A percentile compares a stretch with the other conserved stretches of the same genome.
phyloP scores from a whole-genome alignment of 1,140 invertebrate species.

The Nymphalis io region DNA sequence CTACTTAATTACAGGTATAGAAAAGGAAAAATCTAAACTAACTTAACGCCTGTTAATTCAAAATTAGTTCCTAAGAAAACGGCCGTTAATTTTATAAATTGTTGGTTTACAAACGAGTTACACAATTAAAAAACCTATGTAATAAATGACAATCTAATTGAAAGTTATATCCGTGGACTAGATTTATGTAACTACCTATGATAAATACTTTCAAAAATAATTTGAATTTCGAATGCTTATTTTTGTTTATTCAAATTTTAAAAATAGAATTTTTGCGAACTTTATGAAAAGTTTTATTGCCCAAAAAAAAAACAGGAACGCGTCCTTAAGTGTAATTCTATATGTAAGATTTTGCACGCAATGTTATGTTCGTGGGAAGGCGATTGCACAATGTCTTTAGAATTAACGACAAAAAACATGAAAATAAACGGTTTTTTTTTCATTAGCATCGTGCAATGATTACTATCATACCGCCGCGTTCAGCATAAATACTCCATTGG shows the following conservation, averaged over 20 bases:
- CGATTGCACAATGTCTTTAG: conserved; percentile 26
- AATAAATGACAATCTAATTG: conserved; percentile 13
- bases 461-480: conserved; percentile 17
- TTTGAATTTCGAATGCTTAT: too few relatives aligned
- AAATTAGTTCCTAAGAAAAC: too few relatives aligned
- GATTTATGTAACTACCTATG: conserved; percentile 16
- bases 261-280: not conserved
- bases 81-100: not conserved
- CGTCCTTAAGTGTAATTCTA: not conserved
- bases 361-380: conserved; percentile 33
- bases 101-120: not conserved
- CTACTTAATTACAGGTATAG: too few relatives aligned
- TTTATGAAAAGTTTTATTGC: not conserved
- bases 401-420: conserved; percentile 27
- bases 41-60: too few relatives aligned
- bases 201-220: conserved; percentile 9
- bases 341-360: conserved; percentile 22
- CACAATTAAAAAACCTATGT: not conserved
- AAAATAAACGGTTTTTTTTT: conserved; percentile 36
- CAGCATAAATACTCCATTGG: conserved; percentile 23
- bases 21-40: too few relatives aligned
- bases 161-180: conserved; percentile 18
- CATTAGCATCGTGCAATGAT: conserved; percentile 33
- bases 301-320: not conserved
- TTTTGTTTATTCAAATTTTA: not conserved